phyloP scores from a whole-genome alignment of 2,113 vertebrate species.

The Clarias macrocephalus region DNA sequence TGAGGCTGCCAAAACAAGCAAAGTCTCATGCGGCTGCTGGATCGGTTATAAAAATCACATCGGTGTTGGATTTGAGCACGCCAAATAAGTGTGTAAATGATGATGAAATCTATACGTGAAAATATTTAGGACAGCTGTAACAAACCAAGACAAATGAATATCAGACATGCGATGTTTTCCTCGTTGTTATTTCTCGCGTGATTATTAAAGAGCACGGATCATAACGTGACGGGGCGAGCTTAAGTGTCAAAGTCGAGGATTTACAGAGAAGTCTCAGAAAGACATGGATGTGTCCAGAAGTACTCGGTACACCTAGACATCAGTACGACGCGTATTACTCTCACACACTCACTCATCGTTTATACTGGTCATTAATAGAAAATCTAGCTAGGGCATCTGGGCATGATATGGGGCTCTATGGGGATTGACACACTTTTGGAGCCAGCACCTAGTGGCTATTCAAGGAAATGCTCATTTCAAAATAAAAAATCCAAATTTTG shows the following conservation, averaged over 20 bases:
- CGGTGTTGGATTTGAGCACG: background rate
- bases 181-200: background rate
- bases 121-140: background rate
- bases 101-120: background rate
- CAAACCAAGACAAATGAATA: background rate
- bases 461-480: too few species aligned
- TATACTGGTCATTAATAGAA: too few species aligned
- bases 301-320: background rate
- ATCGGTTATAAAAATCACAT: background rate
- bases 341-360: too few species aligned
- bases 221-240: background rate
- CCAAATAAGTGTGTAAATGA: background rate
- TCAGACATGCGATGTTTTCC: background rate
- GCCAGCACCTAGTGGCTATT: too few species aligned
- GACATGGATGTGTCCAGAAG: conserved; percentile 31
- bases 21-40: background rate
- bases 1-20: conserved; percentile 19
- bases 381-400: too few species aligned
- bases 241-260: conserved; percentile 40
- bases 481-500: too few species aligned
- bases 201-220: background rate
- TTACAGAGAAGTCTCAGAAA: conserved; percentile 20
- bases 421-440: too few species aligned
- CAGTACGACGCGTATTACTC: background rate
- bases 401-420: too few species aligned